Conservation (phyloP, 2,113 vertebrate genomes). For the Actinemys pallida region DNA sequence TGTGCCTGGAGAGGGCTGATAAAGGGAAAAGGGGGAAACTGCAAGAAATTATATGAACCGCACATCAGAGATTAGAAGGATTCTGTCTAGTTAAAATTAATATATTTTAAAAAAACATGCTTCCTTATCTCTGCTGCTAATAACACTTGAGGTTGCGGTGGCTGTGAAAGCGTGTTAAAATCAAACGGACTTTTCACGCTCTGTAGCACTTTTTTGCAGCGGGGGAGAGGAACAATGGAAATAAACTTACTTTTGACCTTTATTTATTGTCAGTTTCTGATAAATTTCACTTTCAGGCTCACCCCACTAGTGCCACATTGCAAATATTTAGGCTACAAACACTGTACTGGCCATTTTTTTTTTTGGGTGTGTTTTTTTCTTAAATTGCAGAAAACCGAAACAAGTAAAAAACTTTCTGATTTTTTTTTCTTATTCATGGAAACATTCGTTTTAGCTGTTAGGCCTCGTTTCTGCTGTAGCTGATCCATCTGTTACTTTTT, state of each 20-base stretch:
- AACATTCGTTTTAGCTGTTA: background rate
- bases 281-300: background rate
- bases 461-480: background rate
- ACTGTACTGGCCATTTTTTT: background rate
- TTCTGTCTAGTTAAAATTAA: background rate
- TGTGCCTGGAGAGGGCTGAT: background rate
- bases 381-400: background rate
- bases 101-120: background rate
- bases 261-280: background rate
- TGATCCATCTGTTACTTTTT: background rate
- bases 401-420: background rate
- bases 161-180: background rate
- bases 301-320: fast-evolving
- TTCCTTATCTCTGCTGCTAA: background rate
- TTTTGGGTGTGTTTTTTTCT: background rate
- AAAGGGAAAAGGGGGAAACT: background rate
- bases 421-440: background rate
- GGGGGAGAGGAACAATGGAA: background rate
- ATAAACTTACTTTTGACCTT: background rate
- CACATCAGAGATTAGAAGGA: fast-evolving
- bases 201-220: background rate
- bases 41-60: fast-evolving
- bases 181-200: background rate
- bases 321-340: background rate
- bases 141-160: background rate